phyloP scores from a whole-genome alignment of 2,888 invertebrate species.

The Drosophila anomalata region DNA sequence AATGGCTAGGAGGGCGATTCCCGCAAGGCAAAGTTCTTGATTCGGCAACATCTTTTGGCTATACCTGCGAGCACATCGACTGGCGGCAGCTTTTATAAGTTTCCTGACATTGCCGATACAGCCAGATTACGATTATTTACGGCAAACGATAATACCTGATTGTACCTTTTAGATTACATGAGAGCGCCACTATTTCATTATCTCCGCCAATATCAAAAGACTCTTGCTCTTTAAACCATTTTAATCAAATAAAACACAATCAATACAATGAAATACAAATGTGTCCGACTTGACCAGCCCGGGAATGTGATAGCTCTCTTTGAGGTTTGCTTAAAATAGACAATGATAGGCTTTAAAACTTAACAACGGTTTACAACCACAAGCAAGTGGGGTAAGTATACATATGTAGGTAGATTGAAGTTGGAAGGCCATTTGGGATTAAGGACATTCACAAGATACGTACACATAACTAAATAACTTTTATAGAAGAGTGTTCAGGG shows the following conservation, averaged over 20 bases:
- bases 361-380: conserved; percentile 30
- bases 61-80: not conserved
- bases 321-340: conserved; percentile 40
- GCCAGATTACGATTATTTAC: conserved; percentile 52
- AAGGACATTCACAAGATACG: conserved; percentile 8
- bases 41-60: conserved; percentile 29
- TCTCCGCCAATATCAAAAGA: conserved; percentile 8
- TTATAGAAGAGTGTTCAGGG: conserved; percentile 10
- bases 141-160: conserved; percentile 42
- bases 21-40: conserved; percentile 10
- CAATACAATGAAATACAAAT: conserved; percentile 53
- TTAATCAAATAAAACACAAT: conserved; percentile 54
- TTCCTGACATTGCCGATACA: conserved; percentile 15
- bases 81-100: conserved; percentile 35
- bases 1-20: conserved; percentile 45
- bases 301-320: conserved; percentile 37
- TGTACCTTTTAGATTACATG: not conserved
- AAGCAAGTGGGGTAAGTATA: conserved; percentile 21
- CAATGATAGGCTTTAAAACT: conserved; percentile 30
- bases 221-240: conserved; percentile 45
- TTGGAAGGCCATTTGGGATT: conserved; percentile 11
- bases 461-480: not conserved
- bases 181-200: conserved; percentile 29
- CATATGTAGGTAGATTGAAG: not conserved
- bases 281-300: conserved; percentile 28